These are phyloP conservation scores for Antedon mediterranea DNA, from an alignment of 53 echinoderm and acorn worm species.

Conservation along the genomic window DNA sequence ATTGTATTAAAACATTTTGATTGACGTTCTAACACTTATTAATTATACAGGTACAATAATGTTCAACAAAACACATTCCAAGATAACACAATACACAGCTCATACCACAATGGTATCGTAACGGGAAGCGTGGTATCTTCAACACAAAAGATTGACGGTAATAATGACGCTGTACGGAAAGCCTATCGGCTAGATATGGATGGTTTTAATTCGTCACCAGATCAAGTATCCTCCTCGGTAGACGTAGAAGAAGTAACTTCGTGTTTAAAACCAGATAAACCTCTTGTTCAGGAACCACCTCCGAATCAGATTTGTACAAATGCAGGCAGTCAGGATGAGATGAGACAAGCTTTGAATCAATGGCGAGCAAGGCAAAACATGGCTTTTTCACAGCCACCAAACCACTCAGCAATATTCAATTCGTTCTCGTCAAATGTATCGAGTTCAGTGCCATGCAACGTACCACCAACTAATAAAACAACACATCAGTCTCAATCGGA, in stretches of 20 bases:
- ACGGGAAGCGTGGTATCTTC: neutral
- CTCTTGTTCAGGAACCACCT: neutral
- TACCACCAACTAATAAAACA: neutral
- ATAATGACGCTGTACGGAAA: neutral
- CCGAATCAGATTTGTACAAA: neutral
- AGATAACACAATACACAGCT: neutral
- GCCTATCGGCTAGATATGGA: neutral
- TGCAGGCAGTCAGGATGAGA: neutral
- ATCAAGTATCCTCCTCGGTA: neutral
- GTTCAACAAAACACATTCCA: too few species aligned
- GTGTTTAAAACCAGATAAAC: neutral
- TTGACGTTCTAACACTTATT: too few species aligned
- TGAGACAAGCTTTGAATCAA: neutral
- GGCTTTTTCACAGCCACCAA: neutral
- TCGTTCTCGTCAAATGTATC: neutral
- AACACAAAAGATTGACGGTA: neutral
- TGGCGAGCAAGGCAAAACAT: neutral
- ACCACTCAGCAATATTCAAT: neutral
- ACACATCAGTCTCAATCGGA: too few species aligned
- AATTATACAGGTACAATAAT: too few species aligned
- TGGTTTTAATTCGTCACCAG: neutral
- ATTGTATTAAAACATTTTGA: too few species aligned
- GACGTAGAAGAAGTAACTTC: neutral
- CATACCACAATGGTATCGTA: neutral
- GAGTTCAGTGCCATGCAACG: neutral